Evolutionary conservation across 2,797 vertebrate genomes (phyloP).

Genomic region (Discoglossus pictus): DNA sequence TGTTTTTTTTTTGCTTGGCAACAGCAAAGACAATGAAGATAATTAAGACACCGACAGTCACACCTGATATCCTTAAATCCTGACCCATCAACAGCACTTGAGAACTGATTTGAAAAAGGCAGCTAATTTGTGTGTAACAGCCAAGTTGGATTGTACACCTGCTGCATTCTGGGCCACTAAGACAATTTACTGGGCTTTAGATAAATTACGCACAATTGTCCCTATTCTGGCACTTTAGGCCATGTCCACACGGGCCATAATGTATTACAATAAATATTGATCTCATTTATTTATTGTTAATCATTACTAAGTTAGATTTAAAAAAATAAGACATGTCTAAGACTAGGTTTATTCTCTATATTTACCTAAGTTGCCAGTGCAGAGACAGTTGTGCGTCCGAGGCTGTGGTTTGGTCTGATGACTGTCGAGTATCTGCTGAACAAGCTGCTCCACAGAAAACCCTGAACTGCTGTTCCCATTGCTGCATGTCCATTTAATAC

Average conservation of each 20-base stretch:
- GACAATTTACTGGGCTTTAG: constrained; percentile 2
- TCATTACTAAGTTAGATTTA: too few relatives aligned
- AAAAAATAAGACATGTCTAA: constrained; percentile 18
- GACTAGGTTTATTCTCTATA: constrained; percentile 48
- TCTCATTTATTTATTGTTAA: too few relatives aligned
- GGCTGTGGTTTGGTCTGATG: constrained; percentile 99
- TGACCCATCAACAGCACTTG: too few relatives aligned
- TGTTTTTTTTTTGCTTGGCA: too few relatives aligned
- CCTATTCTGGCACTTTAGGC: constrained; percentile 47
- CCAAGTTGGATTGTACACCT: too few relatives aligned
- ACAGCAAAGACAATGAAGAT: too few relatives aligned
- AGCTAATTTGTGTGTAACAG: too few relatives aligned
- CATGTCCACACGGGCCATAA: constrained; percentile 15
- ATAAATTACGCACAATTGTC: constrained; percentile 46
- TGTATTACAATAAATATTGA: neutral
- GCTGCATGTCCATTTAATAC: constrained; percentile 99
- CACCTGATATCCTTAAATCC: too few relatives aligned
- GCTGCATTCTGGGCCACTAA: neutral
- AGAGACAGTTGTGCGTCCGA: constrained; percentile 99
- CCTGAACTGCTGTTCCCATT: constrained; percentile 98
- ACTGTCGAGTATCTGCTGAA: constrained; percentile 98
- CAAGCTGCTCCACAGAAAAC: constrained; percentile 99
- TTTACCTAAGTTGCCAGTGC: constrained; percentile 98
- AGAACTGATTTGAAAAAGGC: too few relatives aligned
- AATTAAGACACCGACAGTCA: too few relatives aligned